These are phyloP conservation scores for Grus americana DNA, from an alignment of 2,113 vertebrate genomes.

Conservation along the genomic window DNA sequence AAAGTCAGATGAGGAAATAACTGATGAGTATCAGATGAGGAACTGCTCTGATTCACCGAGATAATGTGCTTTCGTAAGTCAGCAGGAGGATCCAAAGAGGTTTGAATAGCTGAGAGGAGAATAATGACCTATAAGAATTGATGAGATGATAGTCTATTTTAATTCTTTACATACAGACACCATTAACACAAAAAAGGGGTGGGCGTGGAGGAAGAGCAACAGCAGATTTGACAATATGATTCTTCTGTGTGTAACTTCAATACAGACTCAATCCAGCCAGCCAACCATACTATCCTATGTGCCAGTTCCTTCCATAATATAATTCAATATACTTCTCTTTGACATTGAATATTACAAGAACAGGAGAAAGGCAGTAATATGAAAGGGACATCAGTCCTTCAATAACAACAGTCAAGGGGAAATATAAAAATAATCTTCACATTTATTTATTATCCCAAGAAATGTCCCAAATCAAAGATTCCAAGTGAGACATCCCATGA, in stretches of 20 bases:
- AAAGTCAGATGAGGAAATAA: not conserved
- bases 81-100: not conserved
- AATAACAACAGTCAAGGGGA: not conserved
- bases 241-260: not conserved
- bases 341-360: not conserved
- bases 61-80: not conserved
- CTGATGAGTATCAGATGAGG: too few species aligned
- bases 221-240: not conserved
- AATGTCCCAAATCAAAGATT: not conserved
- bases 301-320: not conserved
- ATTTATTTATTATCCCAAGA: not conserved
- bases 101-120: not conserved
- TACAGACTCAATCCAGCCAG: not conserved
- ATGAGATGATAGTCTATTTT: not conserved
- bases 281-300: not conserved
- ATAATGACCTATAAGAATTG: not conserved
- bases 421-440: not conserved
- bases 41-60: not conserved
- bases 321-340: not conserved
- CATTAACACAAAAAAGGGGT: not conserved
- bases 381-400: not conserved
- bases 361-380: not conserved
- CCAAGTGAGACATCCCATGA: not conserved
- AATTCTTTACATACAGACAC: not conserved
- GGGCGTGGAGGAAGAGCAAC: not conserved